Base-by-base conservation (phyloP, 2,888 invertebrate genomes). In the Elysia crispata region DNA sequence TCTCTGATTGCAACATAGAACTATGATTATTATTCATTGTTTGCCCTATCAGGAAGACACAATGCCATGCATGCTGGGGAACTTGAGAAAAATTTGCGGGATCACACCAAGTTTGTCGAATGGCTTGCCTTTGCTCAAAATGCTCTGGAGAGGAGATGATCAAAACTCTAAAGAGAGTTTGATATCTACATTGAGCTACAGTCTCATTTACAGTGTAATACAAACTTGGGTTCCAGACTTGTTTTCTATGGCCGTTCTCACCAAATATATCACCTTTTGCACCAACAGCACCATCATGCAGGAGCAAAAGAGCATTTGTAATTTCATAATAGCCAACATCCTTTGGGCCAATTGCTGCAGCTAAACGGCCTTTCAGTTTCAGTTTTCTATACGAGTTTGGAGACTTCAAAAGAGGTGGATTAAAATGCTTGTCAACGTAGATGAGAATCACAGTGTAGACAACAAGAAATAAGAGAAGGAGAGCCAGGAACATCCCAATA, bases 31-130 rank as follows among this genome's bases (percentile, higher is more conserved):
- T 57, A 70, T 72, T 74, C 0, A 79, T 62, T 41, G 84, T 82
- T 67, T 82, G 80, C 57, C 90, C 90, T 31, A 90, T 82, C 31
- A 90, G 83, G 85, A 90, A 90, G 31, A 90, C 83, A 85, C 89
- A 89, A 79, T 87, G 87, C 89, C 88, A 90, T 1, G 83, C 77
- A 49, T 84, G 76, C 18, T 86, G 85, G 49, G 85, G 82, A 41
- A 79, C 81, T n/a, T 15, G 28, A 75, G 67, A 25, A 62, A 75
- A 75, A n/a, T 57, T 54, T 13, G 67, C 69, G 15, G 85, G 83
- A 77, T 85, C 83, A 75, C 90, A 89, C 89, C 89, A 89, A 0
- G 87, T 87, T 31, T 86, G 84, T 57, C 90, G 81, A 77, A 90
- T 89, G 20, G 84, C 84, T 70, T 83, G 81, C 64, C 90, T 82